Evolutionary conservation across 2,113 vertebrate genomes (phyloP), one percentile per base, ranked within the genome.

Genomic region (Platichthys stellatus): DNA sequence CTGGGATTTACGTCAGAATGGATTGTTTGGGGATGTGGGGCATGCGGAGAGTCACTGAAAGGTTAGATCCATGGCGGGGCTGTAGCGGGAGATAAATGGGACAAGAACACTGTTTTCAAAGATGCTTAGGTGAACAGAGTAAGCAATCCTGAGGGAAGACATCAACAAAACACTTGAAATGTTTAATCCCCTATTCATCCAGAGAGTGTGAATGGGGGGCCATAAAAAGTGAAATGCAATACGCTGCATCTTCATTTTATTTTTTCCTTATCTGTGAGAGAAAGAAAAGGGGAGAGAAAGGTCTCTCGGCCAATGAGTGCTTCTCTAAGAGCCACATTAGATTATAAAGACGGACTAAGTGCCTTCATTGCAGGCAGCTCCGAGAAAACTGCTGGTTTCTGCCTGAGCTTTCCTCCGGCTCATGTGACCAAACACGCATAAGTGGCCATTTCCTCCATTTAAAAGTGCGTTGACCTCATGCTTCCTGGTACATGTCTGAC

Each of bases 281-380:
- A 38, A 5, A 1, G 21, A n/a, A 17, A 68, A 54, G 18, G 24
- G 17, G 3, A 0, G 17, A 21, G 13, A 69, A 49, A 23, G 28
- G 17, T 70, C 51, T 73, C 43, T n/a, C 14, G 79, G 72, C 54
- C 43, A 67, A 60, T 63, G 45, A 70, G 74, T 67, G 75, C 59
- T 61, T 61, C 53, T 72, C 62, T 57, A 54, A 78, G 56, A 75
- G 70, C 64, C 62, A 45, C 74, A 84, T 87, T 87, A 75, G 76
- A 84, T 79, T 76, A 82, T 71, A 77, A 57, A 63, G 77, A 43
- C 64, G 35, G 72, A 63, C 76, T 88, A 79, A 88, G 84, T 88
- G 90, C 82, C 83, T 76, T 69, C 72, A 58, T 72, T 20, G 21
- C 53, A 67, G 23, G 35, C 21, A 0, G 45, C 73, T 69, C 49